These are phyloP conservation scores for Lepisosteus osseus DNA, from an alignment of 2,113 vertebrate genomes.

Conservation along the genomic window DNA sequence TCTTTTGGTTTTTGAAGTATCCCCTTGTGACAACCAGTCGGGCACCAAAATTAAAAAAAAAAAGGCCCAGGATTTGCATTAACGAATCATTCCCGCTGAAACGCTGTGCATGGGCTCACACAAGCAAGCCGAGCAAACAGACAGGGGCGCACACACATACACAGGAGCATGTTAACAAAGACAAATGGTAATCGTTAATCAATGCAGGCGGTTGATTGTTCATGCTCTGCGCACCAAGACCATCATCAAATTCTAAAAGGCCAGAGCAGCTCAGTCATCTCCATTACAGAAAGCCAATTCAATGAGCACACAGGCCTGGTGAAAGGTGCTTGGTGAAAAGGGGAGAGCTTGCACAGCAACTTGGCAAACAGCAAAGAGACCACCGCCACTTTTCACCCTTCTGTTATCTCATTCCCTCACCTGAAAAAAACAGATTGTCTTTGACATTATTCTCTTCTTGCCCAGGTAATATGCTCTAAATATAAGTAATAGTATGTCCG, in stretches of 20 bases:
- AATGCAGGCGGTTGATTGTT: conserved; percentile 13
- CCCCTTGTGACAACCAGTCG: neutral
- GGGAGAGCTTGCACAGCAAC: no score
- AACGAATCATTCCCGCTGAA: neutral
- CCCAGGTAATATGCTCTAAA: no score
- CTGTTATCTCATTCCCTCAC: no score
- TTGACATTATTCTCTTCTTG: no score
- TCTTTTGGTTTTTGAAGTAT: conserved; percentile 2
- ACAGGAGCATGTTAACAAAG: conserved; percentile 14
- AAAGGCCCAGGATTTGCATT: neutral
- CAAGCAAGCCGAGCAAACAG: neutral
- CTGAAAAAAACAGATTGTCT: no score
- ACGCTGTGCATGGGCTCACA: neutral
- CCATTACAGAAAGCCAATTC: neutral
- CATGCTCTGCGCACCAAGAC: conserved; percentile 1
- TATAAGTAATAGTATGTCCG: no score
- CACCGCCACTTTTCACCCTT: no score
- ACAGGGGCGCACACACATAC: neutral
- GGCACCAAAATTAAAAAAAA: neutral
- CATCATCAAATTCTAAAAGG: neutral
- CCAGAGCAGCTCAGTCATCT: neutral
- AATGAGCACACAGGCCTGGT: no score
- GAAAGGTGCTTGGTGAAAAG: no score
- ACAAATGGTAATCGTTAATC: conserved; percentile 26
- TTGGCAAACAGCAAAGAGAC: no score